These are phyloP conservation scores for Hemithea aestivaria DNA, from an alignment of 2,888 invertebrate species.

Conservation along the genomic window DNA sequence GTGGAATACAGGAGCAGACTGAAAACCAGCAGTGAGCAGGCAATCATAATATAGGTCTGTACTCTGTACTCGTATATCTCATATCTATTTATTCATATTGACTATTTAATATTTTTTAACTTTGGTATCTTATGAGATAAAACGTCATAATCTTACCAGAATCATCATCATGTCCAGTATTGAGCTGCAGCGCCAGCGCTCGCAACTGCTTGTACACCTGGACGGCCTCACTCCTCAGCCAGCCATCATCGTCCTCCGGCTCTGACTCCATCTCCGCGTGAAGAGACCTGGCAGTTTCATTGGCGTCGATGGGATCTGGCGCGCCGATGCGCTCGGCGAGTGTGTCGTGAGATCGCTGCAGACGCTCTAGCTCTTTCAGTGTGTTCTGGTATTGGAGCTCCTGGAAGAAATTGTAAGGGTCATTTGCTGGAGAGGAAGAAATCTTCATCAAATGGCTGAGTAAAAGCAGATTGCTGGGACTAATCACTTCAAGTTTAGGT, in stretches of 20 bases:
- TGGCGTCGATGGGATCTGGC: conserved; percentile 65
- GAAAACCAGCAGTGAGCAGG: too few species aligned
- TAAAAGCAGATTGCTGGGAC: not conserved
- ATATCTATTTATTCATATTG: too few species aligned
- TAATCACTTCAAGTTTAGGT: too few species aligned
- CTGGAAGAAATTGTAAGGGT: conserved; percentile 37
- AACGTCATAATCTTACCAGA: conserved; percentile 69
- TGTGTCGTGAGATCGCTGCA: conserved; percentile 85
- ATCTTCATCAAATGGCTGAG: not conserved
- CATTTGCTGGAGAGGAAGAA: conserved; percentile 1
- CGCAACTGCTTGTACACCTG: conserved; percentile 86
- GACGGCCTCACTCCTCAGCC: conserved; percentile 83
- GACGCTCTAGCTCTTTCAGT: conserved; percentile 83
- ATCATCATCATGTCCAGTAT: conserved; percentile 87
- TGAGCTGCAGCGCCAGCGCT: conserved; percentile 85
- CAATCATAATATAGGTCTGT: too few species aligned
- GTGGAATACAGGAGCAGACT: too few species aligned
- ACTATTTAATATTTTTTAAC: too few species aligned
- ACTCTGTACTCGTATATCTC: too few species aligned
- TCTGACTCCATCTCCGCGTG: conserved; percentile 95
- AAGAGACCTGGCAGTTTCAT: conserved; percentile 82
- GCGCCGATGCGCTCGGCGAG: conserved; percentile 85
- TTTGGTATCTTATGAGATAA: too few species aligned
- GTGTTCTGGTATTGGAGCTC: conserved; percentile 76
- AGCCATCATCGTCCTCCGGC: conserved; percentile 76